Conservation (phyloP, 2,113 vertebrate genomes). For the Thinocorus orbignyianus region DNA sequence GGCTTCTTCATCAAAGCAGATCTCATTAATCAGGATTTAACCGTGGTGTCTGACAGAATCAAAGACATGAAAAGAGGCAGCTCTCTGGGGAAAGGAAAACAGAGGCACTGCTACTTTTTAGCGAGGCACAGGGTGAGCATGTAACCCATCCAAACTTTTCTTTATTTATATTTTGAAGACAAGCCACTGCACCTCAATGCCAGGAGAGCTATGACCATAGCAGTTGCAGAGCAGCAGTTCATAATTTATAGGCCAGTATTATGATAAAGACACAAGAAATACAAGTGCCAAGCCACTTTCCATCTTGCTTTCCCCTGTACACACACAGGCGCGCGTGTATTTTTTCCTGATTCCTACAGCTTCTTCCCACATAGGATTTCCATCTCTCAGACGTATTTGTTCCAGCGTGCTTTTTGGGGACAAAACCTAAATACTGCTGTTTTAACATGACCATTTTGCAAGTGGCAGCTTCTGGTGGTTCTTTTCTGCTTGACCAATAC, state of each 20-base stretch:
- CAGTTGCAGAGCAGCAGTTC: not conserved
- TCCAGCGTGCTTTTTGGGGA: not conserved
- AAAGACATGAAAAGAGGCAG: not conserved
- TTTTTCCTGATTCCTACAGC: not conserved
- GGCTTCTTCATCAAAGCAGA: not conserved
- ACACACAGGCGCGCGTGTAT: not conserved
- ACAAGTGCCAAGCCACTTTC: not conserved
- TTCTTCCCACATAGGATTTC: not conserved
- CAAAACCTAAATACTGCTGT: not conserved
- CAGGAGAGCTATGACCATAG: not conserved
- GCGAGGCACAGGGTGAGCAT: not conserved
- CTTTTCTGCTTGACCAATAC: rapidly evolving
- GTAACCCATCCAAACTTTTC: not conserved
- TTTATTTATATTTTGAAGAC: not conserved
- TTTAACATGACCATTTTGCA: not conserved
- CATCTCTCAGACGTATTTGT: not conserved
- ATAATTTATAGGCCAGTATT: not conserved
- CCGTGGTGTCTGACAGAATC: not conserved
- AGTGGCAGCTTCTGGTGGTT: not conserved
- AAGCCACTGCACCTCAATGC: not conserved
- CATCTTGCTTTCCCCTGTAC: not conserved
- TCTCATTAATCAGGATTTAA: not conserved
- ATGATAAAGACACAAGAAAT: not conserved
- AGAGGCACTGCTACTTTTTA: not conserved
- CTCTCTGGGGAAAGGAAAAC: not conserved